These are phyloP conservation scores for Aegypius monachus DNA, from an alignment of 2,113 vertebrate species.

Conservation along the genomic window DNA sequence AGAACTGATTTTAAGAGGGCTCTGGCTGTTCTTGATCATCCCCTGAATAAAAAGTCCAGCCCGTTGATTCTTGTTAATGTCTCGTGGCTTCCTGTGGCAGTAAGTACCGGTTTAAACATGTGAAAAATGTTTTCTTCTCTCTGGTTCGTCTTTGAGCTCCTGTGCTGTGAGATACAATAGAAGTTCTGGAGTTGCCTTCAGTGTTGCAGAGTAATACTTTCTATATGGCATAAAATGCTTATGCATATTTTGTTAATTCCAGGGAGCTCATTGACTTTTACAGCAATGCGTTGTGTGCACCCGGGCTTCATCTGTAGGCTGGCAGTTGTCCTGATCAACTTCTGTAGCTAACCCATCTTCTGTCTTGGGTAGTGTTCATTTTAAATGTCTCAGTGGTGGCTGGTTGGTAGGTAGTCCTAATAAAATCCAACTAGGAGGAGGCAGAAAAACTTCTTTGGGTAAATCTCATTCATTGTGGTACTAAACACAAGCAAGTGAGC, in stretches of 20 bases:
- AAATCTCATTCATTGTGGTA: not conserved
- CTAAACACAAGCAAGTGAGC: not conserved
- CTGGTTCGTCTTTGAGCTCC: not conserved
- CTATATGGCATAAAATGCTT: not conserved
- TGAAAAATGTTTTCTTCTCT: not conserved
- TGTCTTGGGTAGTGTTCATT: not conserved
- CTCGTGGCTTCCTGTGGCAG: not conserved
- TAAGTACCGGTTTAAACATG: not conserved
- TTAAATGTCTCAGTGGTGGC: not conserved
- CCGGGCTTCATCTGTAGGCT: not conserved
- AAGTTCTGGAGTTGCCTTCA: not conserved
- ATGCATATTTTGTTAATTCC: rapidly evolving
- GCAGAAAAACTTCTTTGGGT: not conserved
- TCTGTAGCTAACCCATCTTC: not conserved
- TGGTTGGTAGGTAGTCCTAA: not conserved
- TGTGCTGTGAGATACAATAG: rapidly evolving
- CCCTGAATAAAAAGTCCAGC: not conserved
- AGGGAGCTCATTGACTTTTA: rapidly evolving
- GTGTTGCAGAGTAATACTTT: not conserved
- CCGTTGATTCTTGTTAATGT: not conserved
- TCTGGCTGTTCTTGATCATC: not conserved
- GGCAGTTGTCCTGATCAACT: not conserved
- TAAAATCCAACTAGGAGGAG: not conserved
- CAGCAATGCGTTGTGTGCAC: not conserved
- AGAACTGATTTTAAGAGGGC: not conserved